Evolutionary conservation across 30 jellyfish, hydroid and myxozoan species (phyloP).

Genomic region (Pelagia noctiluca): DNA sequence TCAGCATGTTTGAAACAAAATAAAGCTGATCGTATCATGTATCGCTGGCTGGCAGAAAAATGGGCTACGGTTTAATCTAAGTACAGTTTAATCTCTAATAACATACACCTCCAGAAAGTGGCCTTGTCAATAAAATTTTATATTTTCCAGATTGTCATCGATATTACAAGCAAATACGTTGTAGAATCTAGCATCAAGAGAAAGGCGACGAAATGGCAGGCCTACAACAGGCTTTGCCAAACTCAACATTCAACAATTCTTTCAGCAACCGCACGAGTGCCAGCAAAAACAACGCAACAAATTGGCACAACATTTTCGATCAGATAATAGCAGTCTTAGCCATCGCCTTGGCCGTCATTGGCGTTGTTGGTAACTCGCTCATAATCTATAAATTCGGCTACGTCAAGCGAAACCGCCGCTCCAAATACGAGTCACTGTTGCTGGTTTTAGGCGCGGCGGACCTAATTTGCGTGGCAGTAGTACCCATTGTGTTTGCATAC

Average conservation of each 20-base stretch:
- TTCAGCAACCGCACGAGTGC: neutral
- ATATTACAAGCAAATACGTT: no score
- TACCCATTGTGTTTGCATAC: conserved; percentile 38
- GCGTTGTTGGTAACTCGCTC: conserved; percentile 41
- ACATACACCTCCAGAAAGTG: no score
- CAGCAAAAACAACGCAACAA: neutral
- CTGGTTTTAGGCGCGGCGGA: conserved; percentile 54
- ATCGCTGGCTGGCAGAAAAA: no score
- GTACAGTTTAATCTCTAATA: no score
- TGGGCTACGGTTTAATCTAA: no score
- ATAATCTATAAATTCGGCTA: conserved; percentile 34
- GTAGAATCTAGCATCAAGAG: no score
- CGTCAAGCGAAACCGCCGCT: conserved; percentile 6
- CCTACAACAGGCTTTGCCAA: neutral
- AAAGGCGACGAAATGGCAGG: neutral
- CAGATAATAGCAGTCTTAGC: neutral
- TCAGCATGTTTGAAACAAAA: no score
- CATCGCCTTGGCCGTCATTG: conserved; percentile 26
- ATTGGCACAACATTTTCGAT: conserved; percentile 13
- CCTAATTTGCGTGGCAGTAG: conserved; percentile 29
- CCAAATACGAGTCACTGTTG: conserved; percentile 33
- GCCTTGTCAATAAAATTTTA: no score
- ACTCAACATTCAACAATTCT: neutral
- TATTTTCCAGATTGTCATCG: no score
- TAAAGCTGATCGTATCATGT: no score